A percentile compares a stretch with the other conserved stretches of the same genome.
These are phyloP conservation scores for Notarius lentiginosus DNA, from an alignment of 2,113 vertebrate genomes.

Conservation along the genomic window DNA sequence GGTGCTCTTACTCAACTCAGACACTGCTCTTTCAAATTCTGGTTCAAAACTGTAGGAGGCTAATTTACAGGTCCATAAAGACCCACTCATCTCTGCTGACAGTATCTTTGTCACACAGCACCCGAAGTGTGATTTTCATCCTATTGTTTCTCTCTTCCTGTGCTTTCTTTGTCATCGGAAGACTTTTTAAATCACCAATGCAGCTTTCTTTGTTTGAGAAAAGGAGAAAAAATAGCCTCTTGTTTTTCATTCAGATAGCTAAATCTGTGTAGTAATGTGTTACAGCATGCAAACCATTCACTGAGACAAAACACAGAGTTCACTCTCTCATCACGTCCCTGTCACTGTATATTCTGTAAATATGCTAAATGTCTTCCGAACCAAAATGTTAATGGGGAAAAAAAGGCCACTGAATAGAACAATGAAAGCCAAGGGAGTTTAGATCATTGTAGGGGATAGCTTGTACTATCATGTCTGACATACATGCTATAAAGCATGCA, in stretches of 20 bases:
- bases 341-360: background rate
- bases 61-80: background rate
- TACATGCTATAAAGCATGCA: constrained; percentile 32
- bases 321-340: background rate
- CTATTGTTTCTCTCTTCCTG: constrained; percentile 9
- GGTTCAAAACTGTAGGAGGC: constrained; percentile 21
- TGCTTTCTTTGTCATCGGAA: background rate
- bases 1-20: constrained; percentile 24
- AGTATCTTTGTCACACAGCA: constrained; percentile 14
- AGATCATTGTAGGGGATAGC: constrained; percentile 9
- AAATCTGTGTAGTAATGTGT: background rate
- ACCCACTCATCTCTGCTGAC: background rate
- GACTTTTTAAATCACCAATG: background rate
- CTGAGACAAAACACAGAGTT: background rate
- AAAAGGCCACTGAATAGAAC: constrained; percentile 5
- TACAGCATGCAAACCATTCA: background rate
- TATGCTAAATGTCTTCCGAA: background rate
- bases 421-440: background rate
- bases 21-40: background rate
- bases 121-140: background rate
- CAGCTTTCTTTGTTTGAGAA: constrained; percentile 2
- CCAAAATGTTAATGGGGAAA: constrained; percentile 4
- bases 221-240: background rate
- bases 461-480: constrained; percentile 9
- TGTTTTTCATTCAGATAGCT: constrained; percentile 2